These are phyloP conservation scores for Phenacoccus solenopsis DNA, from an alignment of 1,140 invertebrate genomes.

Conservation along the genomic window DNA sequence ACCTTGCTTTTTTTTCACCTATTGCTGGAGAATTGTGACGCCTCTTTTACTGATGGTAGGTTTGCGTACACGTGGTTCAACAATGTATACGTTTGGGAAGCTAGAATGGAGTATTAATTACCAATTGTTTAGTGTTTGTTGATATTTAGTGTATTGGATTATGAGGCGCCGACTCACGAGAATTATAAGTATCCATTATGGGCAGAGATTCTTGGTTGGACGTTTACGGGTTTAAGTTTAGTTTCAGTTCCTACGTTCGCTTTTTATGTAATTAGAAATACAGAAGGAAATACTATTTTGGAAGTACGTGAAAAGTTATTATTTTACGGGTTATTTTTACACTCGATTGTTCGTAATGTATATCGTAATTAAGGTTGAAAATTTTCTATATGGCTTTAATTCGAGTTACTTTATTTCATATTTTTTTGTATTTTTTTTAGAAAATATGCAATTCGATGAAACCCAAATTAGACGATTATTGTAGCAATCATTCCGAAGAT, in stretches of 20 bases:
- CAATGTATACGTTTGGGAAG: not conserved
- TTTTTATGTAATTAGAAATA: slow-evolving; percentile 51
- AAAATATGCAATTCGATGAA: slow-evolving; percentile 25
- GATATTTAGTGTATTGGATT: slow-evolving; percentile 77
- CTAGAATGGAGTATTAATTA: not conserved
- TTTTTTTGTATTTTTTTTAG: slow-evolving; percentile 21
- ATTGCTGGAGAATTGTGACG: slow-evolving; percentile 70
- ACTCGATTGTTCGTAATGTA: not conserved
- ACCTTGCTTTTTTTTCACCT: slow-evolving; percentile 66
- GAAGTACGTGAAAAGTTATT: slow-evolving; percentile 43
- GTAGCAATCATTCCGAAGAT: slow-evolving; percentile 18
- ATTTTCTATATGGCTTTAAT: not conserved
- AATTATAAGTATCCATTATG: slow-evolving; percentile 66
- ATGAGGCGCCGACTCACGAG: slow-evolving; percentile 63
- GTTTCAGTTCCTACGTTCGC: slow-evolving; percentile 76
- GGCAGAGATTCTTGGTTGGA: slow-evolving; percentile 78
- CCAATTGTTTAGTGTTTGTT: slow-evolving; percentile 49
- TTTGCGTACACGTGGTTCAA: not conserved
- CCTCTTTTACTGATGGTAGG: slow-evolving; percentile 66
- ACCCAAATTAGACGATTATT: slow-evolving; percentile 21
- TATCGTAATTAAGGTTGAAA: not conserved
- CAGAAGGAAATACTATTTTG: slow-evolving; percentile 52
- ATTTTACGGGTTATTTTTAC: not conserved
- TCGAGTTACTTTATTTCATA: not conserved
- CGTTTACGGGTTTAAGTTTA: slow-evolving; percentile 64